Conservation (phyloP, 2,797 vertebrate genomes). For the Meda fulgida region DNA sequence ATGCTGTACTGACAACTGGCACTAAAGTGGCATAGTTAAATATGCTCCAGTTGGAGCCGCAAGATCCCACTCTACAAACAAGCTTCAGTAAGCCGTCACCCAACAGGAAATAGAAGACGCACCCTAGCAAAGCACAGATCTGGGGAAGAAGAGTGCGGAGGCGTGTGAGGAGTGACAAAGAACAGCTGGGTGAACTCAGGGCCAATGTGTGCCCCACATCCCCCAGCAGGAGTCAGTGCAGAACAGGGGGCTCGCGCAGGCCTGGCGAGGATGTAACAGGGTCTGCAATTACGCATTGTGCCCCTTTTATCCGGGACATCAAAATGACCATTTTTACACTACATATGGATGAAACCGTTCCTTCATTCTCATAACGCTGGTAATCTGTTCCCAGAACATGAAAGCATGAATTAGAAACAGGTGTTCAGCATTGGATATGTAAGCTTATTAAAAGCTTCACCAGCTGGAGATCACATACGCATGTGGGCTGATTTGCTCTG, state of each 20-base stretch:
- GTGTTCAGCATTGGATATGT: conserved; percentile 57
- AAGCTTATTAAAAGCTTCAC: conserved; percentile 65
- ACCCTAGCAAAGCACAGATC: conserved; percentile 27
- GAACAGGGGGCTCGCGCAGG: conserved; percentile 10
- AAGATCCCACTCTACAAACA: neutral
- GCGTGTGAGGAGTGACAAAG: conserved; percentile 58
- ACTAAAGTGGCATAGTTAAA: conserved; percentile 67
- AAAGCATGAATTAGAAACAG: conserved; percentile 63
- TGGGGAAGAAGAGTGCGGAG: conserved; percentile 61
- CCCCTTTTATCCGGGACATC: conserved; percentile 47
- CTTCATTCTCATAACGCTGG: conserved; percentile 47
- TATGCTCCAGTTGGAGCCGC: conserved; percentile 41
- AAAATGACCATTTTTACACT: conserved; percentile 54
- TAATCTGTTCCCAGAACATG: conserved; percentile 60
- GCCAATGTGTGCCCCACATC: conserved; percentile 33
- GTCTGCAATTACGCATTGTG: conserved; percentile 35
- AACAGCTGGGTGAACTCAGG: conserved; percentile 62
- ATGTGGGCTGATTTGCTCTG: conserved; percentile 54
- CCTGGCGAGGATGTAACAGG: conserved; percentile 12
- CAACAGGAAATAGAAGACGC: conserved; percentile 51
- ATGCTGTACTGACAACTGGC: conserved; percentile 71
- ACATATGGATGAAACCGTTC: conserved; percentile 46
- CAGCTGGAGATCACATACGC: conserved; percentile 54
- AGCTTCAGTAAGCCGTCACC: conserved; percentile 55
- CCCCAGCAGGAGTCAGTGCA: conserved; percentile 53